These are phyloP conservation scores for Rhinophrynus dorsalis DNA, from an alignment of 2,797 vertebrate genomes.

Conservation along the genomic window DNA sequence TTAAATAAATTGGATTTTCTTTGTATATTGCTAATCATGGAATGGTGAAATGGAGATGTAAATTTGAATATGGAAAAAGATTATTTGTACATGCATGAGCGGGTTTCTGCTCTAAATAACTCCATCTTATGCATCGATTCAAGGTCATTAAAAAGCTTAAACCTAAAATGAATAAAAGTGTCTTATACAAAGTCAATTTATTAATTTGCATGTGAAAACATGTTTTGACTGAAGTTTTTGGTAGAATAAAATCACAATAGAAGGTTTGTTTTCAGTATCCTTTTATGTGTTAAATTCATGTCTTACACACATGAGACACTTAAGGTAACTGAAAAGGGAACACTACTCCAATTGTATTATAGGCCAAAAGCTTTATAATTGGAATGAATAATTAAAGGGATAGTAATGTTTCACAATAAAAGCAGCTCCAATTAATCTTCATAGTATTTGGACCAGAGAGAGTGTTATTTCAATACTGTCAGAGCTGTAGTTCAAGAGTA, in stretches of 20 bases:
- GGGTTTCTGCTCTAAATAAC: neutral
- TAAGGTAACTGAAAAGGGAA: neutral
- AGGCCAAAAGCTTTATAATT: too few relatives aligned
- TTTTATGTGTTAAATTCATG: neutral
- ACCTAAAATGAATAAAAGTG: neutral
- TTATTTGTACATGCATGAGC: neutral
- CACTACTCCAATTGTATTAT: too few relatives aligned
- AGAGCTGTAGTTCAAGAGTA: too few relatives aligned
- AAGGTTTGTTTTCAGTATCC: slow-evolving; percentile 21
- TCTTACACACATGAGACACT: slow-evolving; percentile 6
- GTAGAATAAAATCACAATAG: neutral
- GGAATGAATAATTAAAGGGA: too few relatives aligned
- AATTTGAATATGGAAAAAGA: neutral
- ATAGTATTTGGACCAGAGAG: too few relatives aligned
- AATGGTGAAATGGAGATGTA: neutral
- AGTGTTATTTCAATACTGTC: too few relatives aligned
- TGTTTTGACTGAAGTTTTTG: neutral
- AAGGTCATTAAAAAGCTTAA: neutral
- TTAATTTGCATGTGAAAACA: neutral
- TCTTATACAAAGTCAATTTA: neutral
- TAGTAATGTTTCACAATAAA: too few relatives aligned
- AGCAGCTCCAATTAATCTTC: too few relatives aligned
- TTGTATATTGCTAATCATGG: slow-evolving; percentile 2
- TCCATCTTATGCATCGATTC: neutral
- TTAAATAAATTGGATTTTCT: slow-evolving; percentile 9